Base-by-base conservation (phyloP, 2,797 vertebrate species). In the Sebastes taczanowskii region DNA sequence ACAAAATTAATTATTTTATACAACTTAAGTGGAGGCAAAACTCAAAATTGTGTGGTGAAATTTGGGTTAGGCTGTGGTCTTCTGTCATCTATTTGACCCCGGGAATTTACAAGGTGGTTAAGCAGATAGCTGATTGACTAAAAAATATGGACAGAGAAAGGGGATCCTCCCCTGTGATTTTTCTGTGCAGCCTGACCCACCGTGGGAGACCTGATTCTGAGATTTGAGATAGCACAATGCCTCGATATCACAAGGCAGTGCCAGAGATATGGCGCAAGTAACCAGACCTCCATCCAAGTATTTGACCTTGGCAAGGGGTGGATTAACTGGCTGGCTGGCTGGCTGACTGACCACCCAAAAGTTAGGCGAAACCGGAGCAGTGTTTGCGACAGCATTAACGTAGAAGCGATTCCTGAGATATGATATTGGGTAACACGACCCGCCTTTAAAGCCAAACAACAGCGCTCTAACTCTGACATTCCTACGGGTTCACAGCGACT, bases 251-350 rank as follows among this genome's bases (percentile, higher is more conserved):
- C 84, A 73, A 74, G 72, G 76, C 84, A 80, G 61, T 71, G 84
- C 93, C 90, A 94, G 82, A 85, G 88, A 91, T 87, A 86, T 86
- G 92, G 90, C 71, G 90, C 64, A 89, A 93, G 88, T 74, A 90
- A 91, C 89, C 80, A 83, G 81, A 86, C 65, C 65, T 78, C 58
- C 53, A 27, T 92, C 91, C 93, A 94, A 94, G 78, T 93, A 93
- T 95, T 94, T 88, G 79, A 92, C 90, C 82, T 91, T 88, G 87
- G 88, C 83, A 78, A 73, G 53, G 74, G 73, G 38, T n/a, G 30
- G 73, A 81, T 66, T 71, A 69, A 74, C 77, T 82, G 78, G 81
- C 78, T 82, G 81, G 60, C 77, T 82, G 78, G 81, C 77, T 82
- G 81, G 65, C 77, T 71, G 68, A 78, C 85, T 85, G 92, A 89